phyloP scores from a whole-genome alignment of 2,113 vertebrate genomes.

The Setophaga petechia region DNA sequence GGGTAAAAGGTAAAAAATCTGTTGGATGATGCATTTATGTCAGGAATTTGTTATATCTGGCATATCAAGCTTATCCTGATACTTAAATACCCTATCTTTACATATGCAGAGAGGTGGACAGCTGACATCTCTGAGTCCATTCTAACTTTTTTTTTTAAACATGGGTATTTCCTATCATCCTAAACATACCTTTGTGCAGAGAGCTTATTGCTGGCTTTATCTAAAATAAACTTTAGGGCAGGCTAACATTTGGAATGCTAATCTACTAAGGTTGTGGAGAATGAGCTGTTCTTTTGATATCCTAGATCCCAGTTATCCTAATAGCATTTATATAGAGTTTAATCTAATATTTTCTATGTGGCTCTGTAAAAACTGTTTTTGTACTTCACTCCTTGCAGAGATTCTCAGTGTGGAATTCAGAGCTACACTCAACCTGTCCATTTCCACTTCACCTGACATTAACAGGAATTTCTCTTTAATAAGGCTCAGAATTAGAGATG shows the following conservation, averaged over 20 bases:
- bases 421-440: background rate
- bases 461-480: background rate
- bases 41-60: background rate
- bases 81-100: background rate
- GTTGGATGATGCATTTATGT: fast-evolving
- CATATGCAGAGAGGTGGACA: background rate
- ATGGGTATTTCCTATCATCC: background rate
- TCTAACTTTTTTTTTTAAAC: background rate
- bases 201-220: background rate
- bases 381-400: background rate
- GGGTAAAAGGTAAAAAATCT: background rate
- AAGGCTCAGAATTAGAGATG: background rate
- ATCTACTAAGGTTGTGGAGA: background rate
- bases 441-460: background rate
- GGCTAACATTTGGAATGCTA: background rate
- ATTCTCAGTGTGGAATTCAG: background rate
- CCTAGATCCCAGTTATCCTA: background rate
- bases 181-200: background rate
- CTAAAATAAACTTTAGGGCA: background rate
- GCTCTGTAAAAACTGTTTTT: background rate
- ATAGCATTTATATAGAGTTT: background rate
- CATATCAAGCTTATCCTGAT: background rate
- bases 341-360: background rate
- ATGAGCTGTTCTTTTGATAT: background rate
- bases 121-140: background rate